phyloP scores from a whole-genome alignment of 2,113 vertebrate species.

The Leptobrachium leishanense region DNA sequence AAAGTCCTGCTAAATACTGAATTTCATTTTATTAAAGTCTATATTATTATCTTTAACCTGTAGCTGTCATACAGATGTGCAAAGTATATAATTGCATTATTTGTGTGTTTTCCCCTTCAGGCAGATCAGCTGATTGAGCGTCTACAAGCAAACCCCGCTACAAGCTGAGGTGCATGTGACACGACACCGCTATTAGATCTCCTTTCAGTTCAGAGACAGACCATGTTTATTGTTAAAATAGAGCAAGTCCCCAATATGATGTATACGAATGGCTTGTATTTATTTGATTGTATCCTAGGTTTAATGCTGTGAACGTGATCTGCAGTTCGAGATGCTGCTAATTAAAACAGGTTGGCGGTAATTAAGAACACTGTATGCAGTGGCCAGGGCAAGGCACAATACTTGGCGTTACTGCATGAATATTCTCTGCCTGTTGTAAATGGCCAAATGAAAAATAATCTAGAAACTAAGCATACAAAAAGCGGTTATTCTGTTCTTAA shows the following conservation, averaged over 20 bases:
- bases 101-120: slow-evolving; percentile 58
- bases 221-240: background rate
- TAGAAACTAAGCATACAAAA: too few relatives aligned
- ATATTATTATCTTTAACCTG: too few relatives aligned
- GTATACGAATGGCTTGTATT: slow-evolving; percentile 1
- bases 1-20: too few relatives aligned
- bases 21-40: too few relatives aligned
- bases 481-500: too few relatives aligned
- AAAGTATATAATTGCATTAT: too few relatives aligned
- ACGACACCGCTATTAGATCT: background rate
- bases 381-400: too few relatives aligned
- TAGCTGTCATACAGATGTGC: too few relatives aligned
- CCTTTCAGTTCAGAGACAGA: background rate
- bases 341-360: background rate
- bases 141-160: slow-evolving; percentile 64
- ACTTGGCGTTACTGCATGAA: too few relatives aligned
- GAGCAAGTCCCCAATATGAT: background rate
- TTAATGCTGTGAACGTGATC: background rate
- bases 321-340: background rate
- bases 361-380: too few relatives aligned
- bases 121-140: slow-evolving; percentile 77
- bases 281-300: slow-evolving; percentile 8
- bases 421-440: too few relatives aligned
- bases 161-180: slow-evolving; percentile 53
- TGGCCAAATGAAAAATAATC: too few relatives aligned